Evolutionary conservation across 1,140 invertebrate species (phyloP).

Genomic region (Spodoptera frugiperda): DNA sequence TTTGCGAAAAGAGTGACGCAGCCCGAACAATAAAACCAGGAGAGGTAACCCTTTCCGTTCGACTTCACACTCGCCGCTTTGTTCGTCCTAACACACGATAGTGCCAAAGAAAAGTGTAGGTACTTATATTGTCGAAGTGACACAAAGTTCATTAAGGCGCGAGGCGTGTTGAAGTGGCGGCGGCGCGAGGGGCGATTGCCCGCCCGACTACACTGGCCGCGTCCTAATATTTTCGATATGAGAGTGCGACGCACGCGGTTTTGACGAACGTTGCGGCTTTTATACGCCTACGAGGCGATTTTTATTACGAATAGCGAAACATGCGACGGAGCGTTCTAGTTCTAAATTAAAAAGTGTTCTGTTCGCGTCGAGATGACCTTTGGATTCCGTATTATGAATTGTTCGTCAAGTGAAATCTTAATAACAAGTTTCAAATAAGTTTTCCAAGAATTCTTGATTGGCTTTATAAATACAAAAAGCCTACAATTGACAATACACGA

Average conservation of each 20-base stretch:
- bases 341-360: too few species aligned
- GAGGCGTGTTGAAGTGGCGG: slow-evolving; percentile 82
- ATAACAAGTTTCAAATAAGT: too few species aligned
- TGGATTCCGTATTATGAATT: too few species aligned
- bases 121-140: slow-evolving; percentile 78
- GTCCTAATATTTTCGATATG: slow-evolving; percentile 80
- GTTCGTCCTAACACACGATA: slow-evolving; percentile 80
- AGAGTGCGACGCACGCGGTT: slow-evolving; percentile 59
- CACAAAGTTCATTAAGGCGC: slow-evolving; percentile 84
- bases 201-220: slow-evolving; percentile 51
- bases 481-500: too few species aligned
- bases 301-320: background rate
- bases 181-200: slow-evolving; percentile 70
- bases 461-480: too few species aligned
- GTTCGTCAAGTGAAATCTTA: too few species aligned
- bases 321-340: too few species aligned
- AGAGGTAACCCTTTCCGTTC: slow-evolving; percentile 50
- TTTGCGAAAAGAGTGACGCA: slow-evolving; percentile 66
- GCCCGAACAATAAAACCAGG: slow-evolving; percentile 76
- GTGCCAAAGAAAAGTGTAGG: slow-evolving; percentile 78
- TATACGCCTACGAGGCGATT: background rate
- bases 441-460: too few species aligned
- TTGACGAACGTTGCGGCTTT: background rate
- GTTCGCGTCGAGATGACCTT: too few species aligned
- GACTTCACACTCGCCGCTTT: slow-evolving; percentile 65